phyloP scores from a whole-genome alignment of 2,888 invertebrate genomes.

The Stenolophus ochropezus region DNA sequence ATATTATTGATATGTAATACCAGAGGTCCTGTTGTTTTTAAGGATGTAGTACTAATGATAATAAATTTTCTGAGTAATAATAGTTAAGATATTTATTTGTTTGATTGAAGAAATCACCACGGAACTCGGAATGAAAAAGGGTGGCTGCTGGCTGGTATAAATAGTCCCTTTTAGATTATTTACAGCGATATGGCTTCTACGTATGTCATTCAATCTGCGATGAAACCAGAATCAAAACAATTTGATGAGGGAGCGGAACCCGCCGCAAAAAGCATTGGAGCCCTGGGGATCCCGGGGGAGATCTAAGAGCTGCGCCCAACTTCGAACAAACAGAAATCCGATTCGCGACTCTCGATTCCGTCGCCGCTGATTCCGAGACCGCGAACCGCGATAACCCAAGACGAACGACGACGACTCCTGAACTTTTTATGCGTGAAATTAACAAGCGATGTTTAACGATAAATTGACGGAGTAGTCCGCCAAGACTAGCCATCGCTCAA shows the following conservation, averaged over 20 bases:
- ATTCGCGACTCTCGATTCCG: conserved; percentile 13
- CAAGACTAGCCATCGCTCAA: background rate
- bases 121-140: background rate
- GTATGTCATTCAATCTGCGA: conserved; percentile 56
- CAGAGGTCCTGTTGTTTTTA: too few relatives aligned
- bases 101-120: too few relatives aligned
- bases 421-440: conserved; percentile 47
- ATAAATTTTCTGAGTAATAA: background rate
- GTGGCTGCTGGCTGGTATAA: conserved; percentile 13
- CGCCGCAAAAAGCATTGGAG: conserved; percentile 50
- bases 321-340: conserved; percentile 58
- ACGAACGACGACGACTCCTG: conserved; percentile 36
- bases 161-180: conserved; percentile 43
- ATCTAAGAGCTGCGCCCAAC: conserved; percentile 34
- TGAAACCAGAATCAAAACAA: conserved; percentile 56
- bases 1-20: too few relatives aligned
- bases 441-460: conserved; percentile 20
- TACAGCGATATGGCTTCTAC: conserved; percentile 45
- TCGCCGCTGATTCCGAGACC: background rate
- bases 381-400: conserved; percentile 48
- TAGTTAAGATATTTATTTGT: background rate
- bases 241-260: conserved; percentile 45
- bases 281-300: conserved; percentile 38
- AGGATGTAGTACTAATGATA: too few relatives aligned
- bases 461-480: background rate